These are phyloP conservation scores for Lepas anatifera DNA, from an alignment of 2,888 invertebrate species.

Conservation along the genomic window DNA sequence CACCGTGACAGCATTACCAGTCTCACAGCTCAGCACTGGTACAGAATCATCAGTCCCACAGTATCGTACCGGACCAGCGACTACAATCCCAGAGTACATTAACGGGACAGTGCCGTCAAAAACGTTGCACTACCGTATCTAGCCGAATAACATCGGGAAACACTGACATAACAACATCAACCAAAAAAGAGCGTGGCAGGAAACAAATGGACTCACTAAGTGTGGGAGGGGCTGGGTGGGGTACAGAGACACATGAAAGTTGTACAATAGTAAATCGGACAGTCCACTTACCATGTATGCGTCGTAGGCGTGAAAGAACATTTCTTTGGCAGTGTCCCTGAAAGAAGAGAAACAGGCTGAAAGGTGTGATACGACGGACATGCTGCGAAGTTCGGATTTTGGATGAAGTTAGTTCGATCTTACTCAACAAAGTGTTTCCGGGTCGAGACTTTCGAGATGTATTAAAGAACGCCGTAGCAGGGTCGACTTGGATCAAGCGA, in stretches of 20 bases:
- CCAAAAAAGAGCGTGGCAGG: background rate
- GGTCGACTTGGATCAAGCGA: background rate
- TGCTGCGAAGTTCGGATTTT: no score
- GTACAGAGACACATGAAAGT: background rate
- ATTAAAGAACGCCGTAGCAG: background rate
- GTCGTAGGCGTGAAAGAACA: constrained; percentile 94
- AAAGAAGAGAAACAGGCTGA: no score
- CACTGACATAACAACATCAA: background rate
- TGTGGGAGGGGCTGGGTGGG: background rate
- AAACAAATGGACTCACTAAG: background rate
- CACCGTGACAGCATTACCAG: no score
- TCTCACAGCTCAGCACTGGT: no score
- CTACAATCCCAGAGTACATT: no score
- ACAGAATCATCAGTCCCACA: no score
- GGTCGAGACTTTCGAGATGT: background rate
- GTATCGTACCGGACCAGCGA: no score
- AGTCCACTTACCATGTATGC: constrained; percentile 65
- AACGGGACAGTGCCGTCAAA: no score
- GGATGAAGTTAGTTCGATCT: constrained; percentile 8
- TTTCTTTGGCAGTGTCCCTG: constrained; percentile 80
- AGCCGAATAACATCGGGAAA: background rate
- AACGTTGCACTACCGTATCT: no score
- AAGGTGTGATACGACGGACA: no score
- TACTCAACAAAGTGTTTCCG: background rate
- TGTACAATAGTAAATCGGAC: background rate